Conservation (phyloP, 2,888 invertebrate species). For the Nemotelus nigrinus region DNA sequence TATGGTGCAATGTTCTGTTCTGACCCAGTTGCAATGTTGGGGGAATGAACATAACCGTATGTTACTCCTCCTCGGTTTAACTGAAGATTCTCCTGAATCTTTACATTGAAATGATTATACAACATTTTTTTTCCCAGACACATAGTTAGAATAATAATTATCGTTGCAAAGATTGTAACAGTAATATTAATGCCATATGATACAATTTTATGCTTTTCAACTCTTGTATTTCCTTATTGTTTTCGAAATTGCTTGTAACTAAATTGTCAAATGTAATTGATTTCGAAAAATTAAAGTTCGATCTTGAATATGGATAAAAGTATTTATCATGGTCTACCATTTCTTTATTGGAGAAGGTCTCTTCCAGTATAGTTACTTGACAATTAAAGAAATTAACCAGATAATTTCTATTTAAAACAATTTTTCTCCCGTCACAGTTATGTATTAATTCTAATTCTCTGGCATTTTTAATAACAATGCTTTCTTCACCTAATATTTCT, state of each 20-base stretch:
- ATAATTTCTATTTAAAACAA: slow-evolving; percentile 1
- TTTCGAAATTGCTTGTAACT: background rate
- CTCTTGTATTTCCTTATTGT: background rate
- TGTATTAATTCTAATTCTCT: slow-evolving; percentile 11
- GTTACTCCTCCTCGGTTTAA: background rate
- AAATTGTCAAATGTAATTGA: background rate
- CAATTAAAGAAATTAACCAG: slow-evolving; percentile 12
- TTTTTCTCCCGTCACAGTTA: slow-evolving; percentile 11
- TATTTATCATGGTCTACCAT: background rate
- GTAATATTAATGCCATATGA: background rate
- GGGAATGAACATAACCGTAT: background rate
- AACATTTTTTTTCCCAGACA: background rate
- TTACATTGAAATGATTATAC: background rate
- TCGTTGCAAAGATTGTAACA: background rate
- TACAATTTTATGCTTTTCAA: background rate
- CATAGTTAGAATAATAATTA: background rate
- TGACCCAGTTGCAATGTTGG: background rate
- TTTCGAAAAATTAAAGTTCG: background rate
- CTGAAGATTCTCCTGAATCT: background rate
- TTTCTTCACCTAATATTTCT: background rate
- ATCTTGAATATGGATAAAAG: background rate
- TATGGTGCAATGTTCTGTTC: background rate
- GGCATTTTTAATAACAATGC: slow-evolving; percentile 4
- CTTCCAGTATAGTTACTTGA: background rate
- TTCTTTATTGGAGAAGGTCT: slow-evolving; percentile 1